Evolutionary conservation across 2,113 vertebrate species (phyloP).

Genomic region (Pontoporia blainvillei): DNA sequence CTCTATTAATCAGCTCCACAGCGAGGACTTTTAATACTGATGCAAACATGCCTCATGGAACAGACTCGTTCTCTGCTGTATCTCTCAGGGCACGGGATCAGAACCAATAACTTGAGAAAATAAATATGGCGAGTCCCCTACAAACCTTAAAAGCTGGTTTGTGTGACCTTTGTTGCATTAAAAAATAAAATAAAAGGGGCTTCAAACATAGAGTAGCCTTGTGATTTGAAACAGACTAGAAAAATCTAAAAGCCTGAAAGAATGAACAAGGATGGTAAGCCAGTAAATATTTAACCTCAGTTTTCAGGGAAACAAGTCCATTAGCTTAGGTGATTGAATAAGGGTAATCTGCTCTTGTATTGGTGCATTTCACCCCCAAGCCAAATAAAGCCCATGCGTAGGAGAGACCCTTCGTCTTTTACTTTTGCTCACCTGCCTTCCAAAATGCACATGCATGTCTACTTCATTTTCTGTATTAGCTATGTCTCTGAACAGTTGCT

Average conservation of each 20-base stretch:
- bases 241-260: background rate
- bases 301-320: background rate
- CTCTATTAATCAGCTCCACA: background rate
- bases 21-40: fast-evolving
- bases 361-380: background rate
- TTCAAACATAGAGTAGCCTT: background rate
- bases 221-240: background rate
- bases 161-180: background rate
- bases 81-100: background rate
- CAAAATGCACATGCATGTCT: fast-evolving
- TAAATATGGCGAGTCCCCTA: background rate
- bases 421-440: background rate
- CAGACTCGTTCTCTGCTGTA: fast-evolving
- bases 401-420: fast-evolving
- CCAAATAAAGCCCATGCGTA: fast-evolving
- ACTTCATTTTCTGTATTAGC: fast-evolving
- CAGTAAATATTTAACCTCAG: background rate
- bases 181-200: background rate
- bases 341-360: fast-evolving
- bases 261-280: fast-evolving
- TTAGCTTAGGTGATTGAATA: fast-evolving
- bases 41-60: fast-evolving
- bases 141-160: background rate
- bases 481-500: background rate
- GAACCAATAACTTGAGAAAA: background rate